These are phyloP conservation scores for Platyscapa corneri DNA, from an alignment of 1,140 invertebrate genomes.

Conservation along the genomic window DNA sequence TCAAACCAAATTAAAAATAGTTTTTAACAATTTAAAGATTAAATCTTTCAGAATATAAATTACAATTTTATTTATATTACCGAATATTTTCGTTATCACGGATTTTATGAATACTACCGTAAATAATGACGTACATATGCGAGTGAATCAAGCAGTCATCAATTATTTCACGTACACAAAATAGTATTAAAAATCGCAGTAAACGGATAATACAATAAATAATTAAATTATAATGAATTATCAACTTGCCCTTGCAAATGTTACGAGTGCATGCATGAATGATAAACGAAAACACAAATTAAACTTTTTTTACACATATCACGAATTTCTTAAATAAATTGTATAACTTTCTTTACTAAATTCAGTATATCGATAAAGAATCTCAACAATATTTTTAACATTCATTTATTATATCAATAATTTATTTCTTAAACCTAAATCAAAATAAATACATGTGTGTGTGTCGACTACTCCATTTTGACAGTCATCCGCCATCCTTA, in stretches of 20 bases:
- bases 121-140: no score
- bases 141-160: no score
- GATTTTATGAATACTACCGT: no score
- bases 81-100: no score
- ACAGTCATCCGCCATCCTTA: not conserved
- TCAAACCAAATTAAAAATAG: no score
- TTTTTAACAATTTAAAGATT: no score
- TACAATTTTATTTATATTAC: no score
- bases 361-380: not conserved
- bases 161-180: no score
- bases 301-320: not conserved
- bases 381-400: not conserved
- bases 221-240: no score
- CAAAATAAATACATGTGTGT: constrained; percentile 2
- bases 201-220: no score
- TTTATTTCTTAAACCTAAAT: constrained; percentile 2
- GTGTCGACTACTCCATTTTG: not conserved
- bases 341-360: not conserved
- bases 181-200: no score
- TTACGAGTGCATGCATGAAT: not conserved
- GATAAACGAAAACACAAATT: not conserved
- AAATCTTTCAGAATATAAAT: no score
- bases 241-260: not conserved
- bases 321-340: not conserved
- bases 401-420: not conserved